These are phyloP conservation scores for Pseudococcus viburni DNA, from an alignment of 2,888 invertebrate species.

Conservation along the genomic window DNA sequence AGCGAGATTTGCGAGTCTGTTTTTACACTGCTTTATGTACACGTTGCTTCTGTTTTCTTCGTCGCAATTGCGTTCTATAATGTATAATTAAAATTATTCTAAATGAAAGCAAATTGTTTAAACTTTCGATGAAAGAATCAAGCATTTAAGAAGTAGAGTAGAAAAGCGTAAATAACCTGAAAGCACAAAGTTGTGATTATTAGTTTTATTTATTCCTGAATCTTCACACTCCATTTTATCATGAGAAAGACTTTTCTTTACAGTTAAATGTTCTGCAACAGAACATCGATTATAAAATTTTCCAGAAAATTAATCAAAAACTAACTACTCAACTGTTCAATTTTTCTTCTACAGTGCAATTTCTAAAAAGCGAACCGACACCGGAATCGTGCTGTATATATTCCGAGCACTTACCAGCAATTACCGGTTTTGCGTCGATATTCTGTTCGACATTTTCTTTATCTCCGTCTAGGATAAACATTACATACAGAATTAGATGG, in stretches of 20 bases:
- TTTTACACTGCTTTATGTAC: slow-evolving; percentile 53
- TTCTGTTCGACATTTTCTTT: slow-evolving; percentile 59
- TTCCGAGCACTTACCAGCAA: slow-evolving; percentile 35
- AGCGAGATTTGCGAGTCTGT: slow-evolving; percentile 58
- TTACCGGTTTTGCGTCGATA: slow-evolving; percentile 42
- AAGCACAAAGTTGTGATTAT: slow-evolving; percentile 45
- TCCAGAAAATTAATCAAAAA: neutral
- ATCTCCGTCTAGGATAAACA: neutral
- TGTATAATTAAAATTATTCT: slow-evolving; percentile 1
- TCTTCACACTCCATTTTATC: slow-evolving; percentile 61
- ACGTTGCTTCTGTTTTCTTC: slow-evolving; percentile 35
- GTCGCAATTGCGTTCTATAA: slow-evolving; percentile 33
- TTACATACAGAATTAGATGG: neutral
- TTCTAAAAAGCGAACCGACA: slow-evolving; percentile 30
- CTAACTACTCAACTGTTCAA: neutral
- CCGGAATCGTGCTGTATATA: neutral
- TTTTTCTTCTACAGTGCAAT: neutral
- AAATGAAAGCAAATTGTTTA: neutral
- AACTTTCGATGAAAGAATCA: neutral
- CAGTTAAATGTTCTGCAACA: slow-evolving; percentile 62
- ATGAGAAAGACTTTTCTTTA: slow-evolving; percentile 57
- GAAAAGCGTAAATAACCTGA: slow-evolving; percentile 31
- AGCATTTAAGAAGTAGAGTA: neutral
- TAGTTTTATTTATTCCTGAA: slow-evolving; percentile 9
- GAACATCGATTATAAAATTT: neutral